Percentiles rank a stretch among this genome's conserved stretches.
Evolutionary conservation across 2,797 vertebrate genomes (phyloP).

Genomic region (Acropternis orthonyx): DNA sequence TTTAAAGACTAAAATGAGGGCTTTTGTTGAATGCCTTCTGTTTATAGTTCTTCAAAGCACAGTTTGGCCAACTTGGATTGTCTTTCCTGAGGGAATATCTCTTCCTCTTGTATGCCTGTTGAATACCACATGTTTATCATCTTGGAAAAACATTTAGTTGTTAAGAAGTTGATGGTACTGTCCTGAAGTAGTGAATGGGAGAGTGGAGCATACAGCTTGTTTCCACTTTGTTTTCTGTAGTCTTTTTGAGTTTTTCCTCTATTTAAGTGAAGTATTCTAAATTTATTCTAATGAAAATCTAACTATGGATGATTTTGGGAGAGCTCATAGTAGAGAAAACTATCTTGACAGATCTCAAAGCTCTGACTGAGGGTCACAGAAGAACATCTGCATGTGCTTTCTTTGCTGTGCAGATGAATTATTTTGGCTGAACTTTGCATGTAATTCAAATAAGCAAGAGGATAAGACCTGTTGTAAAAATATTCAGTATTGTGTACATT

Average conservation of each 20-base stretch:
- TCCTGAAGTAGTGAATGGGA: background rate
- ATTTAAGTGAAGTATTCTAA: background rate
- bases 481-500: background rate
- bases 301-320: background rate
- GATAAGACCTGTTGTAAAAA: background rate
- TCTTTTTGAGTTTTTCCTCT: background rate
- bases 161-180: background rate
- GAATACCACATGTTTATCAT: background rate
- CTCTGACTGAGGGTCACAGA: background rate
- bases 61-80: background rate
- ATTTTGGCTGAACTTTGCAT: background rate
- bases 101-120: background rate
- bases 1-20: background rate
- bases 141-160: background rate
- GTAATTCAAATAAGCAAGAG: background rate
- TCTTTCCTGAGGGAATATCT: background rate
- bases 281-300: background rate
- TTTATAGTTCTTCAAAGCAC: background rate
- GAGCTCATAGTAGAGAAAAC: background rate
- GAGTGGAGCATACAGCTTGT: accelerated
- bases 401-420: background rate
- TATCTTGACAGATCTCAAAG: background rate
- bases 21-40: background rate
- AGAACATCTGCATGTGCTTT: background rate
- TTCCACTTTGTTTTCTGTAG: background rate